Percentiles rank a stretch among this genome's conserved stretches.
phyloP scores from a whole-genome alignment of 2,888 invertebrate genomes.

The Amiota minor region DNA sequence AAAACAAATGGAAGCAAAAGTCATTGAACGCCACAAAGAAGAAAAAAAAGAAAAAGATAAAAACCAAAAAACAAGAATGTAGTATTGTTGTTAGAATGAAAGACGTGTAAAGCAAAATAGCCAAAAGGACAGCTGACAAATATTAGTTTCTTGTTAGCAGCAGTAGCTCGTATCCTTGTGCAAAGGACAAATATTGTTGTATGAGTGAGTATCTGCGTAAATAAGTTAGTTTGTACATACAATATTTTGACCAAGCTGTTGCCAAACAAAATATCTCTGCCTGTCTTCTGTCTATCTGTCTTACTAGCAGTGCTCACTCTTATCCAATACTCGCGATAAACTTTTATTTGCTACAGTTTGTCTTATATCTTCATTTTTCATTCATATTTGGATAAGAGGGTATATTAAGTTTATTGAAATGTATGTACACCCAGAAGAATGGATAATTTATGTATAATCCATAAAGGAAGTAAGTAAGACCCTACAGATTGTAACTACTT shows the following conservation, averaged over 20 bases:
- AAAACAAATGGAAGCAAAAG: constrained; percentile 57
- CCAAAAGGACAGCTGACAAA: constrained; percentile 48
- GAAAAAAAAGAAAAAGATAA: constrained; percentile 41
- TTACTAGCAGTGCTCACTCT: background rate
- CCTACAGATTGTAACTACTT: too few relatives aligned
- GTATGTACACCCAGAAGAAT: too few relatives aligned
- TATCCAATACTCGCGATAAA: too few relatives aligned
- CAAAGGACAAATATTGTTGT: constrained; percentile 11
- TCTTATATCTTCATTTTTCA: too few relatives aligned
- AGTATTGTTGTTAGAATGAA: constrained; percentile 23
- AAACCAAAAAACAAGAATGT: constrained; percentile 42
- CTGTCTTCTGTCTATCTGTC: background rate
- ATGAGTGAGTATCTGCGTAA: constrained; percentile 23
- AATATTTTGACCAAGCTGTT: constrained; percentile 23
- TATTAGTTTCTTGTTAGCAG: constrained; percentile 52
- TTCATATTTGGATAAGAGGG: background rate
- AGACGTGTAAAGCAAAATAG: constrained; percentile 26
- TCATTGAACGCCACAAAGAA: constrained; percentile 54
- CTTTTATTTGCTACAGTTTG: too few relatives aligned
- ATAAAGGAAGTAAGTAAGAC: too few relatives aligned
- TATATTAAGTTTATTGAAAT: too few relatives aligned
- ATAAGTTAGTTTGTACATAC: constrained; percentile 42
- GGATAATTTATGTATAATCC: too few relatives aligned
- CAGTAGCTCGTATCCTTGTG: constrained; percentile 41
- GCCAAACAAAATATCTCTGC: background rate